These are phyloP conservation scores for Mycteria americana DNA, from an alignment of 2,797 vertebrate genomes.

Conservation along the genomic window DNA sequence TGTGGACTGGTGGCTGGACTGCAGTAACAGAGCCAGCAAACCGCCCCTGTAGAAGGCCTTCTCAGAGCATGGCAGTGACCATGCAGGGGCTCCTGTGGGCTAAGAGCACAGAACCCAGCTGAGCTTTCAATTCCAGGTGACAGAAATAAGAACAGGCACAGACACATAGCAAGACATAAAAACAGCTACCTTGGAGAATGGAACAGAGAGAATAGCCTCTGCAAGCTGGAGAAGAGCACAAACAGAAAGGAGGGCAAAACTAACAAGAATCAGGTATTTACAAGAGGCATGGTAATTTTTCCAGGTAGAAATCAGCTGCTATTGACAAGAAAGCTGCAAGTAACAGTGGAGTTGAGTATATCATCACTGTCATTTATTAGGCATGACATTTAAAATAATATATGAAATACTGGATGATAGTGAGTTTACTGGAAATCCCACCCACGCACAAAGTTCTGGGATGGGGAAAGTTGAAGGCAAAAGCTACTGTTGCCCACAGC, in stretches of 20 bases:
- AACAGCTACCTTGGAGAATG: neutral
- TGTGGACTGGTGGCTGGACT: neutral
- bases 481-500: neutral
- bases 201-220: neutral
- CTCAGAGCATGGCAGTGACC: neutral
- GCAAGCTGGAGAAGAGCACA: neutral
- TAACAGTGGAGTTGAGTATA: neutral
- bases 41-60: neutral
- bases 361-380: neutral
- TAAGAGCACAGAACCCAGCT: neutral
- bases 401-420: neutral
- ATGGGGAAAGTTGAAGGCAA: neutral
- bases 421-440: neutral
- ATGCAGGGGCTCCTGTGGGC: neutral
- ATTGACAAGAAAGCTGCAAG: neutral
- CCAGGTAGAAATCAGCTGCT: neutral
- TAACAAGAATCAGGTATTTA: neutral
- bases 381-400: neutral
- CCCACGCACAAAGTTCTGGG: neutral
- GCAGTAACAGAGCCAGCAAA: neutral
- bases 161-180: neutral
- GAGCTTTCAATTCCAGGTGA: neutral
- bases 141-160: neutral
- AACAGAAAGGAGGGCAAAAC: neutral
- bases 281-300: neutral